Percentiles rank a stretch among this genome's conserved stretches.
Conservation (phyloP, 2,888 invertebrate genomes). For the Hirtodrosophila confusa region DNA sequence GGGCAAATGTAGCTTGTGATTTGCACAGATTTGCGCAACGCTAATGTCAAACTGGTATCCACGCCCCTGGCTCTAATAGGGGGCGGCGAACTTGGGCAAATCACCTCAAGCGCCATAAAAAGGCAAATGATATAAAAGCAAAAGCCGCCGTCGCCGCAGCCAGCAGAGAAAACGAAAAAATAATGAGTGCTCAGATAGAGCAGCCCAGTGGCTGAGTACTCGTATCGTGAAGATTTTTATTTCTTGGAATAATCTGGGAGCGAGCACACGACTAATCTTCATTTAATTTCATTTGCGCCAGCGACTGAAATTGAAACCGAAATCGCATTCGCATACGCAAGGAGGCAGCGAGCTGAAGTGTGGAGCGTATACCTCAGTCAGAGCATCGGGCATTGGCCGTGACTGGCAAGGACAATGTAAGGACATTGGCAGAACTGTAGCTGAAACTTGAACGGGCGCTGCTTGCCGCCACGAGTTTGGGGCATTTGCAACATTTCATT, state of each 20-base stretch:
- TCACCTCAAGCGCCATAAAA: constrained; percentile 79
- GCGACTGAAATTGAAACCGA: constrained; percentile 70
- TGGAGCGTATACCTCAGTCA: constrained; percentile 34
- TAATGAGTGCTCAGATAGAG: constrained; percentile 61
- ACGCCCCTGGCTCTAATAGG: constrained; percentile 43
- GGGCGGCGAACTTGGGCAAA: constrained; percentile 62
- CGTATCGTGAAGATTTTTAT: constrained; percentile 75
- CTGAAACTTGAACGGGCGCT: not conserved
- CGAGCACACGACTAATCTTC: constrained; percentile 81
- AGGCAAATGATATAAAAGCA: constrained; percentile 69
- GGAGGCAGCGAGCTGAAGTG: not conserved
- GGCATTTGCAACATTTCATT: constrained; percentile 74
- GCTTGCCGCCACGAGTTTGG: not conserved
- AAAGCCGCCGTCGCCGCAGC: constrained; percentile 47
- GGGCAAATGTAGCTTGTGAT: constrained; percentile 78
- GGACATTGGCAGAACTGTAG: constrained; percentile 57
- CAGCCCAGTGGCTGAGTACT: constrained; percentile 23
- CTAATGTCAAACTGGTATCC: constrained; percentile 38
- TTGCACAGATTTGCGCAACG: constrained; percentile 61
- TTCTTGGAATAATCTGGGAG: constrained; percentile 76
- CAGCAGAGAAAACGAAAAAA: constrained; percentile 63
- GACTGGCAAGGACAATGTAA: constrained; percentile 75
- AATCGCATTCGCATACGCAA: constrained; percentile 47
- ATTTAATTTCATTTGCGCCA: constrained; percentile 81
- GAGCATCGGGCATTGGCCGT: constrained; percentile 27